Percentiles rank a stretch among this genome's conserved stretches.
Conservation (phyloP, 1,140 invertebrate species). For the Amyelois transitella region DNA sequence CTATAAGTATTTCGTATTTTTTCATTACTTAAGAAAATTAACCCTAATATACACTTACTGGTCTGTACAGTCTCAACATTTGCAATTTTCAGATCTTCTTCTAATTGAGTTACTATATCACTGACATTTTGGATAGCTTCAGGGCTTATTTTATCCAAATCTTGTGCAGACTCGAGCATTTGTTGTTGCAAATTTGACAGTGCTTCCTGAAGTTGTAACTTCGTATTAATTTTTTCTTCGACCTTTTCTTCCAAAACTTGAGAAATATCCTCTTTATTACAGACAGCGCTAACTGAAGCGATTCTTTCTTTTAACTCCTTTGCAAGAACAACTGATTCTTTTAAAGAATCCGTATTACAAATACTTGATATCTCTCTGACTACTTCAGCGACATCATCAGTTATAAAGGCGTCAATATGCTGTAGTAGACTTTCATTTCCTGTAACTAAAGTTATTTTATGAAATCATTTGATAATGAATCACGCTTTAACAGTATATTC, state of each 20-base stretch:
- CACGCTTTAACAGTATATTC: too few relatives aligned
- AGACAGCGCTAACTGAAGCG: conserved; percentile 2
- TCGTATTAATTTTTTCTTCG: conserved; percentile 7
- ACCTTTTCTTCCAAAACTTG: not conserved
- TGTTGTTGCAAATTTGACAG: conserved; percentile 9
- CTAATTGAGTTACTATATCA: conserved; percentile 19
- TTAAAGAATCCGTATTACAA: conserved; percentile 12
- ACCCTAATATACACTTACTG: not conserved
- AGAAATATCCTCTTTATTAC: conserved; percentile 10
- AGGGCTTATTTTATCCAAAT: not conserved
- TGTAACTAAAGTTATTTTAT: not conserved
- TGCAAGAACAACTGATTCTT: conserved; percentile 20
- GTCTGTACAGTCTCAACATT: too few relatives aligned
- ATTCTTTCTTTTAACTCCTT: conserved; percentile 27
- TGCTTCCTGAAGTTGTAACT: conserved; percentile 12
- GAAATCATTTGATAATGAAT: not conserved
- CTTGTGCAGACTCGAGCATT: conserved; percentile 9
- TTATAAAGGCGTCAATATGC: conserved; percentile 29
- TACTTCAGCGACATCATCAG: conserved; percentile 17
- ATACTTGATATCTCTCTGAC: conserved; percentile 15
- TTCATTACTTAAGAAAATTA: too few relatives aligned
- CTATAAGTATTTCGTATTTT: too few relatives aligned
- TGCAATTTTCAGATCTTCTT: conserved; percentile 19
- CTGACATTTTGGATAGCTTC: not conserved
- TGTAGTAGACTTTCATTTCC: conserved; percentile 9